phyloP scores from a whole-genome alignment of 2,888 invertebrate genomes.

The Masnerella sp. region DNA sequence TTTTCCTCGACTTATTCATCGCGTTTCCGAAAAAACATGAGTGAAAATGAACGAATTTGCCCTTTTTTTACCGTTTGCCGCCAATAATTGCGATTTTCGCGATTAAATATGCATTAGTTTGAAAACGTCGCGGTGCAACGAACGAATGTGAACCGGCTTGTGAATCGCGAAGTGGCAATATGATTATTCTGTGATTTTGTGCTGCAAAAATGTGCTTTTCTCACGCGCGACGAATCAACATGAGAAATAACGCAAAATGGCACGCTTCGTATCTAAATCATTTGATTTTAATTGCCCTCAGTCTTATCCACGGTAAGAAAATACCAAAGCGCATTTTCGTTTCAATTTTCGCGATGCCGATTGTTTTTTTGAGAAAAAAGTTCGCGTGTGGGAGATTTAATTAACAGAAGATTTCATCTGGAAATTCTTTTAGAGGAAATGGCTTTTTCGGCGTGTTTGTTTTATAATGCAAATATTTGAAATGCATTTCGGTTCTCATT shows the following conservation, averaged over 20 bases:
- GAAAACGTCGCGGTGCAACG: conserved; percentile 22
- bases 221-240: conserved; percentile 59
- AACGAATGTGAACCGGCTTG: conserved; percentile 39
- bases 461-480: too few relatives aligned
- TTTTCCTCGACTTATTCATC: too few relatives aligned
- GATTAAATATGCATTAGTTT: conserved; percentile 30
- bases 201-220: conserved; percentile 53
- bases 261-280: conserved; percentile 66
- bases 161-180: conserved; percentile 64
- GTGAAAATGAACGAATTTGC: conserved; percentile 9
- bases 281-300: conserved; percentile 69
- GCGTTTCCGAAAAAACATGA: conserved; percentile 30
- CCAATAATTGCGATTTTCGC: not conserved
- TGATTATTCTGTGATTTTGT: conserved; percentile 64
- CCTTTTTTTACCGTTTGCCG: not conserved
- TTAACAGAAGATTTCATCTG: too few relatives aligned
- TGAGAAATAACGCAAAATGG: conserved; percentile 68
- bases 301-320: conserved; percentile 72
- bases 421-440: too few relatives aligned
- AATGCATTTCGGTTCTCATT: too few relatives aligned
- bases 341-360: too few relatives aligned
- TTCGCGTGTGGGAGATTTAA: too few relatives aligned
- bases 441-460: too few relatives aligned
- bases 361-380: too few relatives aligned
- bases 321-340: conserved; percentile 7